These are phyloP conservation scores for Halesus radiatus DNA, from an alignment of 1,140 invertebrate genomes.

Conservation along the genomic window DNA sequence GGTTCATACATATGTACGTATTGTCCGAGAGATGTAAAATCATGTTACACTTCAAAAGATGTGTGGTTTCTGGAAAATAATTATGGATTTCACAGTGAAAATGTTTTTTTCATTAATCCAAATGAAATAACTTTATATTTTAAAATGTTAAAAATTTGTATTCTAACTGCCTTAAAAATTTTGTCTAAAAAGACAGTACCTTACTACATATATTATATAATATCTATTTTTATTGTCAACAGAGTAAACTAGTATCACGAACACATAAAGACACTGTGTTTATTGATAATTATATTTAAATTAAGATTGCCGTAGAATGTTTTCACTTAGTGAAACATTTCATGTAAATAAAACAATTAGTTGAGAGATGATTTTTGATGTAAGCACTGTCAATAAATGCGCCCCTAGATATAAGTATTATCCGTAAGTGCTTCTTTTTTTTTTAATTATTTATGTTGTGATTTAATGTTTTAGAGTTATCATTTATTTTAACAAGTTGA, in stretches of 20 bases:
- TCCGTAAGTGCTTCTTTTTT: conserved; percentile 27
- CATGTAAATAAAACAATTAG: conserved; percentile 3
- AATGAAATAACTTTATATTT: too few species aligned
- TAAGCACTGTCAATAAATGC: conserved; percentile 9
- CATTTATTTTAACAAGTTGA: conserved; percentile 30
- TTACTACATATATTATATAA: too few species aligned
- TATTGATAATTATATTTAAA: neutral
- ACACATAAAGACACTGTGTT: neutral
- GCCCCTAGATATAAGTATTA: conserved; percentile 8
- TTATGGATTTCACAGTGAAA: too few species aligned
- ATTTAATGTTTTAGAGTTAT: conserved; percentile 24
- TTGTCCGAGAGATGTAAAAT: neutral
- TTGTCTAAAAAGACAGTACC: too few species aligned
- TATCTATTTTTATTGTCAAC: too few species aligned
- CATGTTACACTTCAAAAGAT: too few species aligned
- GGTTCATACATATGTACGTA: neutral
- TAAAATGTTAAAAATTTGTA: too few species aligned
- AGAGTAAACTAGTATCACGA: too few species aligned
- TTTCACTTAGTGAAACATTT: neutral
- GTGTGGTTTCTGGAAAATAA: too few species aligned
- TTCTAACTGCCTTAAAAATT: too few species aligned
- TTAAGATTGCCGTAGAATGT: neutral
- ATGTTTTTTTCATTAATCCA: too few species aligned
- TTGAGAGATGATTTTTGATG: neutral
- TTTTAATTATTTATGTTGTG: conserved; percentile 37